Conservation (phyloP, 2,888 invertebrate species). For the Sisyra terminalis region DNA sequence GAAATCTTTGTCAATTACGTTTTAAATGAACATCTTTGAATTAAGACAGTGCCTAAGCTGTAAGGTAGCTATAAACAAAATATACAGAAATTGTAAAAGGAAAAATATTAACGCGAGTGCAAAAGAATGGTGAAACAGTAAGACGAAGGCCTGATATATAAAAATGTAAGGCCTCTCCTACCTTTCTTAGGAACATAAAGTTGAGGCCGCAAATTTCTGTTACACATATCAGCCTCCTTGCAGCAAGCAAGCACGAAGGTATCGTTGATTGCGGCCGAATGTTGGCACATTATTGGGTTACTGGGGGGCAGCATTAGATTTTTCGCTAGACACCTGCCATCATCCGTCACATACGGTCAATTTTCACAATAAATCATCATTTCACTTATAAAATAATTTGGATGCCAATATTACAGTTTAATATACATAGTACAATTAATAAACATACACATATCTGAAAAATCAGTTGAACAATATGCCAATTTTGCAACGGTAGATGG, state of each 20-base stretch:
- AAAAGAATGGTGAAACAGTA: constrained; percentile 10
- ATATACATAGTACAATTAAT: neutral
- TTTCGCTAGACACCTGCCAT: constrained; percentile 58
- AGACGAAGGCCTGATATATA: constrained; percentile 11
- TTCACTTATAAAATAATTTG: neutral
- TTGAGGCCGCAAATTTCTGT: constrained; percentile 49
- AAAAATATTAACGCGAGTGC: constrained; percentile 8
- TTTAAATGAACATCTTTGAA: no score
- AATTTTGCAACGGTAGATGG: no score
- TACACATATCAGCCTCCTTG: constrained; percentile 58
- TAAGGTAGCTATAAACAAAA: constrained; percentile 9
- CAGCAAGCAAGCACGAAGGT: constrained; percentile 70
- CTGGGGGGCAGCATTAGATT: constrained; percentile 57
- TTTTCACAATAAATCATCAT: constrained; percentile 32
- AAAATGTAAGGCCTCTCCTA: constrained; percentile 24
- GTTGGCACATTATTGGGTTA: constrained; percentile 69
- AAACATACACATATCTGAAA: neutral
- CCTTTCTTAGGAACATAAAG: constrained; percentile 50
- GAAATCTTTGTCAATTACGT: no score
- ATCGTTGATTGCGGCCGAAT: constrained; percentile 55
- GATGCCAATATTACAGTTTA: neutral
- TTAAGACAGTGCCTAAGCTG: constrained; percentile 1
- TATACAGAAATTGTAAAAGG: constrained; percentile 10
- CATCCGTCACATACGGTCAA: constrained; percentile 20
- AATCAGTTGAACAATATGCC: neutral